These are phyloP conservation scores for Morone chrysops DNA, from an alignment of 2,113 vertebrate species.

Conservation along the genomic window DNA sequence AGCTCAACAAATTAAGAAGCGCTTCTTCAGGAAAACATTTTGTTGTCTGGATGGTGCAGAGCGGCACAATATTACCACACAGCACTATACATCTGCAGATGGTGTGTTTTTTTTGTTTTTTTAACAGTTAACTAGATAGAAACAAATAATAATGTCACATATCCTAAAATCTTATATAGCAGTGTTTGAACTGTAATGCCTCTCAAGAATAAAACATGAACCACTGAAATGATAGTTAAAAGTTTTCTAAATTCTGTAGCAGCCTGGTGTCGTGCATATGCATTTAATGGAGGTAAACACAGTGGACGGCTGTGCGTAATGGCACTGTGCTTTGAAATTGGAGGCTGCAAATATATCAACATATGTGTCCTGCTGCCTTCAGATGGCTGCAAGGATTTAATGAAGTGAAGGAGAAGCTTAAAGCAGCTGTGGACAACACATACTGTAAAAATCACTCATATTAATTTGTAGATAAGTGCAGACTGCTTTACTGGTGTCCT, in stretches of 20 bases:
- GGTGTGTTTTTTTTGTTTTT: not conserved
- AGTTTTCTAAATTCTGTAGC: not conserved
- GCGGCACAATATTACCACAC: not conserved
- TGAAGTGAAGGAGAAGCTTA: not conserved
- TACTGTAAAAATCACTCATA: not conserved
- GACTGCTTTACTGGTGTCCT: not conserved
- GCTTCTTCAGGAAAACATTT: not conserved
- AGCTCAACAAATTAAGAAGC: not conserved
- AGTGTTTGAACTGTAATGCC: too few species aligned
- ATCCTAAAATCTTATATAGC: not conserved
- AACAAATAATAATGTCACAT: slow-evolving; percentile 5
- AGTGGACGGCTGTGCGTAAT: not conserved
- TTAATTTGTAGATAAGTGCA: not conserved
- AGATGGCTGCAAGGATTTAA: not conserved
- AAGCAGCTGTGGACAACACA: not conserved
- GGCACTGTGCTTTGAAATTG: not conserved
- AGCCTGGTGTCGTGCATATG: not conserved
- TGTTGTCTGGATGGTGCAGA: not conserved
- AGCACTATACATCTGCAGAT: slow-evolving; percentile 12
- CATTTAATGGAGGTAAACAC: not conserved
- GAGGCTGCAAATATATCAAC: not conserved
- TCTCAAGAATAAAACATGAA: not conserved
- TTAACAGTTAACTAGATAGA: slow-evolving; percentile 1
- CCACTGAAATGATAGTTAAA: not conserved
- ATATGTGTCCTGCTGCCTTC: not conserved